Percentiles rank a stretch among this genome's conserved stretches.
phyloP scores from a whole-genome alignment of 2,888 invertebrate species.

The Hecatera dysodea region DNA sequence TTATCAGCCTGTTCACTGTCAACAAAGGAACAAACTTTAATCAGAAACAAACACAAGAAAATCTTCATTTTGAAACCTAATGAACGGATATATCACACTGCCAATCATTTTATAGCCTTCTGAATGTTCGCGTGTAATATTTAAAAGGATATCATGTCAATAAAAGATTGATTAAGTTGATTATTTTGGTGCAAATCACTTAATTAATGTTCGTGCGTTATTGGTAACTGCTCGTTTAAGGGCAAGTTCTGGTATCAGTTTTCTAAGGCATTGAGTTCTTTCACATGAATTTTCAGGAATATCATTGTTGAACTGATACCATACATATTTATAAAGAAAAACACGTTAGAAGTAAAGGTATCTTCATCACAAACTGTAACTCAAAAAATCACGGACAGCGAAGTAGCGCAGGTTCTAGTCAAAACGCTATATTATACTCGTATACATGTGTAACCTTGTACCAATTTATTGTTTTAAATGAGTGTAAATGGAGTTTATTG shows the following conservation, averaged over 20 bases:
- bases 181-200: slow-evolving; percentile 13
- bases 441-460: too few species aligned
- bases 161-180: slow-evolving; percentile 7
- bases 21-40: slow-evolving; percentile 23
- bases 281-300: too few species aligned
- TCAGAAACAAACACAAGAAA: slow-evolving; percentile 36
- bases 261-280: background rate
- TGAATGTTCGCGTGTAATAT: slow-evolving; percentile 27
- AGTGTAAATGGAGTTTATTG: too few species aligned
- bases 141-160: slow-evolving; percentile 1
- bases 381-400: too few species aligned
- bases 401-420: too few species aligned
- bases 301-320: too few species aligned
- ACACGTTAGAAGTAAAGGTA: too few species aligned
- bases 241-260: background rate
- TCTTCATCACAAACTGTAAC: too few species aligned
- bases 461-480: too few species aligned
- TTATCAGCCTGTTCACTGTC: slow-evolving; percentile 11
- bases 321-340: too few species aligned
- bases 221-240: background rate
- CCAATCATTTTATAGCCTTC: slow-evolving; percentile 26
- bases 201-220: slow-evolving; percentile 4
- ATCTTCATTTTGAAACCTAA: slow-evolving; percentile 34
- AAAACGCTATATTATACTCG: too few species aligned
- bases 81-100: background rate